A percentile compares a stretch with the other conserved stretches of the same genome.
Evolutionary conservation across 2,113 vertebrate species (phyloP).

Genomic region (Trichomycterus rosablanca): DNA sequence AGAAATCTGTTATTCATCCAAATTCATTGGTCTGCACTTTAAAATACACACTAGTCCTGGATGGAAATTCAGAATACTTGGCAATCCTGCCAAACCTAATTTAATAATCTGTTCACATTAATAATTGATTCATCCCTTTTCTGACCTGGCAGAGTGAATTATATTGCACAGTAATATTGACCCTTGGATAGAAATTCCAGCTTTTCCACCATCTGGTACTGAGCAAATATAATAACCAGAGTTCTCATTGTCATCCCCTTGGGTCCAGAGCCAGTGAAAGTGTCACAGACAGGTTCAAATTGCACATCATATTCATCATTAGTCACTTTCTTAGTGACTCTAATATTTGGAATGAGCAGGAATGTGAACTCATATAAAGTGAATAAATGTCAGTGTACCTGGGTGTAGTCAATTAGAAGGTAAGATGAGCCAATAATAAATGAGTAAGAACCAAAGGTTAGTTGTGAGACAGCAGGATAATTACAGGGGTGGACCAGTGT

Average conservation of each 20-base stretch:
- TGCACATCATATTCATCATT: conserved; percentile 54
- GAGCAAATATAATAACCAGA: conserved; percentile 53
- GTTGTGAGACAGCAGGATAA: conserved; percentile 40
- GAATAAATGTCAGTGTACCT: conserved; percentile 51
- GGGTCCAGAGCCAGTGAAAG: conserved; percentile 34
- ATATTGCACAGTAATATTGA: conserved; percentile 32
- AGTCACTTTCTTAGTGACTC: conserved; percentile 23
- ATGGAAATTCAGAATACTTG: conserved; percentile 16
- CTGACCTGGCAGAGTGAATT: conserved; percentile 26
- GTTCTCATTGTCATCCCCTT: conserved; percentile 42
- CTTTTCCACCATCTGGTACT: conserved; percentile 42
- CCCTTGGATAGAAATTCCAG: conserved; percentile 36
- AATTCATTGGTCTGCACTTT: background rate
- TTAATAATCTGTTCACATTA: conserved; percentile 49
- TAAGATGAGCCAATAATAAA: conserved; percentile 33
- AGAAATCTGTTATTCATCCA: conserved; percentile 12
- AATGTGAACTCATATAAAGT: conserved; percentile 34
- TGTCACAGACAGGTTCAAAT: conserved; percentile 49
- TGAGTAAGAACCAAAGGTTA: conserved; percentile 48
- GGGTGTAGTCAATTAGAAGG: conserved; percentile 47
- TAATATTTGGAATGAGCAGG: conserved; percentile 30
- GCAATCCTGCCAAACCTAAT: conserved; percentile 34
- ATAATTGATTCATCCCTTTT: conserved; percentile 41
- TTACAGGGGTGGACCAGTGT: conserved; percentile 39
- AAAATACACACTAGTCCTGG: background rate